A percentile compares a stretch with the other conserved stretches of the same genome.
phyloP scores from a whole-genome alignment of 2,113 vertebrate species.

The Ophthalmolycus amberensis region DNA sequence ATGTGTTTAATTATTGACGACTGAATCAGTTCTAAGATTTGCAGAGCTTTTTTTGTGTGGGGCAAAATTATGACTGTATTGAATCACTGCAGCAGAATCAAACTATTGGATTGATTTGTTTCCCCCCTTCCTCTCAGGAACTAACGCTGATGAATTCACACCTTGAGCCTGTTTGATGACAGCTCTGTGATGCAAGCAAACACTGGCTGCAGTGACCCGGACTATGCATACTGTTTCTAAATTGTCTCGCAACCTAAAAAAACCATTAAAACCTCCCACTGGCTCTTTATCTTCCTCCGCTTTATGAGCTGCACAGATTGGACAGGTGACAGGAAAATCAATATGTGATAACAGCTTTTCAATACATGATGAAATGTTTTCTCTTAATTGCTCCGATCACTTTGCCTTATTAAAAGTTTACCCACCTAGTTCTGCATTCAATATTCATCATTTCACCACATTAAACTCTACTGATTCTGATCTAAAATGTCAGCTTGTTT shows the following conservation, averaged over 20 bases:
- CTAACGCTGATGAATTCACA: constrained; percentile 12
- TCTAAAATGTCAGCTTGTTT: constrained; percentile 48
- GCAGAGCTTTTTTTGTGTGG: background rate
- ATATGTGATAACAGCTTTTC: constrained; percentile 54
- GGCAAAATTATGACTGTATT: background rate
- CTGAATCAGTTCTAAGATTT: background rate
- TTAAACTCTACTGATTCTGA: constrained; percentile 43
- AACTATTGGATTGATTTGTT: background rate
- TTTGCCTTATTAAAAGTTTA: constrained; percentile 40
- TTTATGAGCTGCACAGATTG: constrained; percentile 41
- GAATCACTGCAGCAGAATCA: constrained; percentile 7
- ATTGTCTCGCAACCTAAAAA: constrained; percentile 43
- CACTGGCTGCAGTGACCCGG: background rate
- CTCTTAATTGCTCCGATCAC: constrained; percentile 40
- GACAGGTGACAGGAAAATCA: constrained; percentile 40
- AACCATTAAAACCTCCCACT: constrained; percentile 28
- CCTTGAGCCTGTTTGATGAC: constrained; percentile 6
- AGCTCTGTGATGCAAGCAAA: background rate
- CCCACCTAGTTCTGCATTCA: background rate
- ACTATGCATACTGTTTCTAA: constrained; percentile 17
- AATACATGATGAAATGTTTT: constrained; percentile 23
- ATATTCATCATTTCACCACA: constrained; percentile 29
- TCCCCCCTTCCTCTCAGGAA: background rate
- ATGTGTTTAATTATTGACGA: background rate
- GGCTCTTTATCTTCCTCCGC: constrained; percentile 53